Percentiles rank a stretch among this genome's conserved stretches.
Evolutionary conservation across 1,140 invertebrate genomes (phyloP).

Genomic region (Pogonus chalceus): DNA sequence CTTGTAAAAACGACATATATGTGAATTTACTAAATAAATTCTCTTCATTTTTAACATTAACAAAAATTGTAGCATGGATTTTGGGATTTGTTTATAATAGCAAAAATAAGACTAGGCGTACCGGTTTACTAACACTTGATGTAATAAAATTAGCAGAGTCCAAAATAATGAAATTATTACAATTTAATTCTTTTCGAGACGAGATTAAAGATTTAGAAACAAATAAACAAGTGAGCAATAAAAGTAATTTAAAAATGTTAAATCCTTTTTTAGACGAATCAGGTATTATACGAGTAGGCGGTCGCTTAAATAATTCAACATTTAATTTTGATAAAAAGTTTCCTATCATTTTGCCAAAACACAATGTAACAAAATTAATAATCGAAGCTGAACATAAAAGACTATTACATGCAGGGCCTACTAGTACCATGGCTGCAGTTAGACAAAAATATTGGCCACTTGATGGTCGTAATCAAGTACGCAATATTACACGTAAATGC

Average conservation of each 20-base stretch:
- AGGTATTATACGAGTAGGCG: slow-evolving; percentile 33
- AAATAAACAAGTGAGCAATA: not conserved
- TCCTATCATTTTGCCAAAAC: slow-evolving; percentile 27
- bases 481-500: slow-evolving; percentile 15
- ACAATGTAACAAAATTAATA: slow-evolving; percentile 20
- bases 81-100: slow-evolving; percentile 14
- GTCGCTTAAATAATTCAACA: slow-evolving; percentile 28
- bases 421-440: slow-evolving; percentile 19
- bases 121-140: slow-evolving; percentile 1
- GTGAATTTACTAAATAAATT: too few species aligned
- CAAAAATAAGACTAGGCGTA: not conserved
- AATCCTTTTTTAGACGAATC: slow-evolving; percentile 33
- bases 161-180: slow-evolving; percentile 3
- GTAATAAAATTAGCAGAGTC: slow-evolving; percentile 8
- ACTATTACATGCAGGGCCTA: slow-evolving; percentile 23
- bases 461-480: slow-evolving; percentile 16
- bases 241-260: slow-evolving; percentile 19
- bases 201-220: slow-evolving; percentile 11
- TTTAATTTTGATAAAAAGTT: slow-evolving; percentile 20
- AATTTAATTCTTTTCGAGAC: slow-evolving; percentile 8
- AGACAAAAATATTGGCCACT: slow-evolving; percentile 23
- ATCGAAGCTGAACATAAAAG: slow-evolving; percentile 21
- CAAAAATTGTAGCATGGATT: too few species aligned
- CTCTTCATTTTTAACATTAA: too few species aligned
- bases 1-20: too few species aligned